Evolutionary conservation across 2,888 invertebrate genomes (phyloP).

Genomic region (Falcaria lacertinaria): DNA sequence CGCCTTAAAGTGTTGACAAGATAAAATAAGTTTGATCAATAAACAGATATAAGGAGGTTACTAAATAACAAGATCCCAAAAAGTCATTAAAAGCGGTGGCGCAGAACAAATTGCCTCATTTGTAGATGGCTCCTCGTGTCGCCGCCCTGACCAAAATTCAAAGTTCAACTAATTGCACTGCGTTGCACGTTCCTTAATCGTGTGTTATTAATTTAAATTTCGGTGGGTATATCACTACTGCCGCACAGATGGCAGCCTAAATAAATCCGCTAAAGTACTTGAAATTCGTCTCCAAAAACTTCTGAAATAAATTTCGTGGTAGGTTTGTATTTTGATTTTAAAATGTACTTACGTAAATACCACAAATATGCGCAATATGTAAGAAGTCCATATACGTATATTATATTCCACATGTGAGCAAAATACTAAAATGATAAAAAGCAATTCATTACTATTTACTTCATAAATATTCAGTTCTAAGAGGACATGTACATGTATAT

Average conservation of each 20-base stretch:
- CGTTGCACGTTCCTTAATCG: conserved; percentile 25
- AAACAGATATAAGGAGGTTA: conserved; percentile 24
- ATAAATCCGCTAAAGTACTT: not conserved
- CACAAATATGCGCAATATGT: too few species aligned
- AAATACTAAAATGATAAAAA: too few species aligned
- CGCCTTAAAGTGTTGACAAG: conserved; percentile 10
- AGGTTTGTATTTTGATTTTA: too few species aligned
- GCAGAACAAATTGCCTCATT: conserved; percentile 47
- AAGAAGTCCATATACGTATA: too few species aligned
- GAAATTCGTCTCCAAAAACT: not conserved
- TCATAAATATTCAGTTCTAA: too few species aligned
- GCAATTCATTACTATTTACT: too few species aligned
- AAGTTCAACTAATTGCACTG: conserved; percentile 36
- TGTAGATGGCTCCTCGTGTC: conserved; percentile 19
- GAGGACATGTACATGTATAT: too few species aligned
- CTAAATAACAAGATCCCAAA: conserved; percentile 40
- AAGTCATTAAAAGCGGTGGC: conserved; percentile 38
- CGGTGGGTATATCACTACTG: conserved; percentile 17
- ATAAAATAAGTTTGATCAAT: conserved; percentile 29
- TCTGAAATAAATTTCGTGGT: too few species aligned
- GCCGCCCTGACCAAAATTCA: conserved; percentile 24
- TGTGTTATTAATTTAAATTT: conserved; percentile 26
- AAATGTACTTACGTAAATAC: too few species aligned
- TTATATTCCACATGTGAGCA: too few species aligned
- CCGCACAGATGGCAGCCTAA: conserved; percentile 6